Conservation (phyloP, 2,797 vertebrate genomes). For the Enteromius unitaeniatus region DNA sequence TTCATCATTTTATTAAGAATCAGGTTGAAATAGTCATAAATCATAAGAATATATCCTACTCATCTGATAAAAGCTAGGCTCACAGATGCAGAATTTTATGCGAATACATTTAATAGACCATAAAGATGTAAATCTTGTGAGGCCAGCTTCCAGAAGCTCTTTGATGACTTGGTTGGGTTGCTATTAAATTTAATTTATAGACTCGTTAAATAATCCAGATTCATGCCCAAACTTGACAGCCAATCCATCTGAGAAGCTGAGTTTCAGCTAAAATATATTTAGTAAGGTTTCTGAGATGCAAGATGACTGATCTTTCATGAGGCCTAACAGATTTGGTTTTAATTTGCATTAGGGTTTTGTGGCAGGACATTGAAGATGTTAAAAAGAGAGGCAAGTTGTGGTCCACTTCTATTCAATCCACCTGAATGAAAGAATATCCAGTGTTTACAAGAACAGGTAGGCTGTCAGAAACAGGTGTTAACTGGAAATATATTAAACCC, state of each 20-base stretch:
- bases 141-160: conserved; percentile 17
- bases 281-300: conserved; percentile 10
- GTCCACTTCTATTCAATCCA: not conserved
- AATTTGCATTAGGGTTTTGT: not conserved
- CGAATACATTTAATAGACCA: conserved; percentile 34
- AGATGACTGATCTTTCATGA: conserved; percentile 17
- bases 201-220: conserved; percentile 48
- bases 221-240: conserved; percentile 43
- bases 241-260: conserved; percentile 29
- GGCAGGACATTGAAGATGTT: not conserved
- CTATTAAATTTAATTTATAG: conserved; percentile 47
- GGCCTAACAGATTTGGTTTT: conserved; percentile 20
- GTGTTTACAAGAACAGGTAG: conserved; percentile 34
- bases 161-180: conserved; percentile 41
- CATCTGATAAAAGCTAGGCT: conserved; percentile 11
- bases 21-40: conserved; percentile 17
- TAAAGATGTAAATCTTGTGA: conserved; percentile 35
- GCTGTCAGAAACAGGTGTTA: conserved; percentile 41
- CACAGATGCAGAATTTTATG: conserved; percentile 26
- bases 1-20: conserved; percentile 39
- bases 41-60: conserved; percentile 13
- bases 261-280: conserved; percentile 29
- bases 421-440: conserved; percentile 14
- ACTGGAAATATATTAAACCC: not conserved
- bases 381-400: not conserved